Base-by-base conservation (phyloP, 2,113 vertebrate genomes). In the Gymnarchus niloticus region DNA sequence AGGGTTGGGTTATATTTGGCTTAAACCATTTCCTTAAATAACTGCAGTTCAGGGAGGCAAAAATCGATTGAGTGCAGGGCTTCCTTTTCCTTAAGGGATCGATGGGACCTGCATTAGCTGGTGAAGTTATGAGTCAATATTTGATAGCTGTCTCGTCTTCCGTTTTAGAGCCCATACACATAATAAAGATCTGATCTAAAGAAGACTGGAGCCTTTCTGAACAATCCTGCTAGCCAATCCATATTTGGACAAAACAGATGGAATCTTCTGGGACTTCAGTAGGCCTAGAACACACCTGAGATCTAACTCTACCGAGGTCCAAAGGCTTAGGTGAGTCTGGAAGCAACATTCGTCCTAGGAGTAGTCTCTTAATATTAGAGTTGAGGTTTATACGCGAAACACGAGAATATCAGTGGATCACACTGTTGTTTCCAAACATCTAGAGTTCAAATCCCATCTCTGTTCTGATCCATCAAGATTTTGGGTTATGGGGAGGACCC, bases 1-100 rank as follows among this genome's bases (percentile, higher is more conserved):
- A 80, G 81, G 46, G 69, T 44, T 54, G 44, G 57, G 87, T 56
- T 87, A 84, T 87, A 87, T 88, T 88, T 88, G 76, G 86, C 78
- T 85, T 81, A 86, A 88, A 81, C 76, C 73, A 23, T 84, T 87
- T 88, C 81, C 88, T 85, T 80, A 88, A 86, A 88, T 87, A 88
- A 87, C 85, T 81, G 37, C 57, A 81, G 83, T 87, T 87, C 73
- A 87, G 78, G 46, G 37, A 8, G 51, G 65, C 59, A 57, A 88
- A n/a, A n/a, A 87, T 88, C 85, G 84, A 88, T 87, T 83, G 84
- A 85, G 80, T 61, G 86, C 65, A 65, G 10, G 87, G 87, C 86
- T 88, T 65, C 37, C 83, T 84, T 78, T 85, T 85, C 81, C 28
- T 17, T 21, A 6, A 69, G 57, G 59, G 82, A 86, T 84, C 86